Evolutionary conservation across 1,140 invertebrate genomes (phyloP).

Genomic region (Copidosoma floridanum): DNA sequence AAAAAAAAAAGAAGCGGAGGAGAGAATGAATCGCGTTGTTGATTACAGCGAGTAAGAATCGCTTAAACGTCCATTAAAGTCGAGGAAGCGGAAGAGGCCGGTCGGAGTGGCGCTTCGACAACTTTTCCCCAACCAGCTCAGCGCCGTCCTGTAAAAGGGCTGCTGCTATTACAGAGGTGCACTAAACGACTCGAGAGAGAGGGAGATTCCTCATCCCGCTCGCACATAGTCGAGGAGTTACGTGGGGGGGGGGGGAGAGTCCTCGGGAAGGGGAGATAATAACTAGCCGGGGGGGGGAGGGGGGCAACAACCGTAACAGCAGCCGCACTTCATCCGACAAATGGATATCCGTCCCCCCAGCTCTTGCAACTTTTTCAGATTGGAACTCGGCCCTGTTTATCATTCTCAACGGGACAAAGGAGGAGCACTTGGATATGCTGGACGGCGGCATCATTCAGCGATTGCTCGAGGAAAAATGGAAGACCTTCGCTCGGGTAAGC

Average conservation of each 20-base stretch:
- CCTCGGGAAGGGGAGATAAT: background rate
- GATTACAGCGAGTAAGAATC: background rate
- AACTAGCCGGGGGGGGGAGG: conserved; percentile 4
- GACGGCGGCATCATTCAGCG: conserved; percentile 97
- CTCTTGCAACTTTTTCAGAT: conserved; percentile 63
- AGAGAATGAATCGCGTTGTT: background rate
- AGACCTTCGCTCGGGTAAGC: conserved; percentile 91
- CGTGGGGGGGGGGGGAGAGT: background rate
- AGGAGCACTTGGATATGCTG: conserved; percentile 98
- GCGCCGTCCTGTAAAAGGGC: too few species aligned
- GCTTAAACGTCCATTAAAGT: too few species aligned
- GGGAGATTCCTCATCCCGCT: too few species aligned
- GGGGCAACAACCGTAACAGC: conserved; percentile 28
- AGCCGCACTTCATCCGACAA: conserved; percentile 17
- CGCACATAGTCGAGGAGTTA: too few species aligned
- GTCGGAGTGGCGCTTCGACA: too few species aligned
- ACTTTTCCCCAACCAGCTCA: too few species aligned
- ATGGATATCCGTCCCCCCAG: conserved; percentile 15
- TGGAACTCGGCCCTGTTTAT: conserved; percentile 98
- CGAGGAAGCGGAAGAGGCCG: conserved; percentile 6
- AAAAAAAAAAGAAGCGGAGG: background rate
- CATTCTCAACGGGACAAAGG: conserved; percentile 94
- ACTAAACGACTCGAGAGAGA: too few species aligned
- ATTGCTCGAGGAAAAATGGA: conserved; percentile 98
- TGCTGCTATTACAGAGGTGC: too few species aligned